Evolutionary conservation across 2,113 vertebrate genomes (phyloP).

Genomic region (Coptodon bakossiorum): DNA sequence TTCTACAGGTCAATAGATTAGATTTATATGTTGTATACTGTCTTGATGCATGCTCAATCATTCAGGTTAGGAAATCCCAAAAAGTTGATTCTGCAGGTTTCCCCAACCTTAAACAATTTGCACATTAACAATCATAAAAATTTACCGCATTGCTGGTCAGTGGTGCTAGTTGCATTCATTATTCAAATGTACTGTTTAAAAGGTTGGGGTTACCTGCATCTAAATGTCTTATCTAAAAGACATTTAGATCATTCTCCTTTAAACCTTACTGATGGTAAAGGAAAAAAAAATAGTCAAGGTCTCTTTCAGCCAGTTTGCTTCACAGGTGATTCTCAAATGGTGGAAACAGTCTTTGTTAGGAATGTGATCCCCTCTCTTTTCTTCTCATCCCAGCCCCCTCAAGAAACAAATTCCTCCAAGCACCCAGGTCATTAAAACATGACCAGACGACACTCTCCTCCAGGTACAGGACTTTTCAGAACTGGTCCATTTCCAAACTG

Average conservation of each 20-base stretch:
- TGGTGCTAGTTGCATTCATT: neutral
- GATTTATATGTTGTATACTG: neutral
- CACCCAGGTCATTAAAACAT: neutral
- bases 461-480: neutral
- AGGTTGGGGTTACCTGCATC: neutral
- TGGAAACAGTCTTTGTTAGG: neutral
- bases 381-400: neutral
- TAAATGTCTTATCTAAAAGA: neutral
- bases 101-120: neutral
- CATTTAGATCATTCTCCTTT: neutral
- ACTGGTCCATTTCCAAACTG: neutral
- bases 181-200: neutral
- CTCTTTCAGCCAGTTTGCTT: neutral
- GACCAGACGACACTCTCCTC: neutral
- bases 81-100: neutral
- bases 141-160: neutral
- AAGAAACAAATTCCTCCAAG: neutral
- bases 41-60: neutral
- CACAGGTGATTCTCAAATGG: neutral
- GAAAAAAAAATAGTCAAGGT: neutral
- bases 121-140: neutral
- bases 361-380: neutral
- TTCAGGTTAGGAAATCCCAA: neutral
- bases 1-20: neutral
- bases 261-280: neutral